phyloP scores from a whole-genome alignment of 2,888 invertebrate genomes.

The Timema podura region DNA sequence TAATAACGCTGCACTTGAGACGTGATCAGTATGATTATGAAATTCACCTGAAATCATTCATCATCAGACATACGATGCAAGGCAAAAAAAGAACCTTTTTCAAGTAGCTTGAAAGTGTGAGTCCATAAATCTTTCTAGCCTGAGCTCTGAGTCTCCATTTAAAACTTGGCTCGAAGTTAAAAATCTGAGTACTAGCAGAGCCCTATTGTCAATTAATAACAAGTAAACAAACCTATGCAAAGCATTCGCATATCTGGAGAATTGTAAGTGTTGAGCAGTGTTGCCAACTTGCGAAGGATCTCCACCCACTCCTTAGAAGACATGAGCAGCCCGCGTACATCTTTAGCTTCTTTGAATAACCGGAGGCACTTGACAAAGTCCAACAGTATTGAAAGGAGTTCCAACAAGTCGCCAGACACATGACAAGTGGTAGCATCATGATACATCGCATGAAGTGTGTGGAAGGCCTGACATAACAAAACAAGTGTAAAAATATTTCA shows the following conservation, averaged over 20 bases:
- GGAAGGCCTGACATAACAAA: slow-evolving; percentile 64
- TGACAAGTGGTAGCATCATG: slow-evolving; percentile 90
- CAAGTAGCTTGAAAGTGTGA: no score
- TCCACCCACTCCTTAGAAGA: slow-evolving; percentile 85
- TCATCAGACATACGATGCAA: no score
- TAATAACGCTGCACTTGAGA: no score
- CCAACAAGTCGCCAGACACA: slow-evolving; percentile 77
- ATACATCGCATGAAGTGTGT: slow-evolving; percentile 88
- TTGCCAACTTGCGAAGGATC: slow-evolving; percentile 78
- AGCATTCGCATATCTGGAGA: slow-evolving; percentile 77
- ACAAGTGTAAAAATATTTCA: no score
- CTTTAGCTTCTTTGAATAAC: slow-evolving; percentile 46
- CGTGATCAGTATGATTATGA: no score
- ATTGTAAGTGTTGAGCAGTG: slow-evolving; percentile 83
- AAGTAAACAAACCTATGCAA: slow-evolving; percentile 60
- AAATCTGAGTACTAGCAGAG: no score
- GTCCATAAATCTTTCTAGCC: no score
- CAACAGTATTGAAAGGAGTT: slow-evolving; percentile 68
- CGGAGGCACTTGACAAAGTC: slow-evolving; percentile 68
- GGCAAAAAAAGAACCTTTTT: no score
- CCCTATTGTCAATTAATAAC: no score
- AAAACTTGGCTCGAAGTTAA: no score
- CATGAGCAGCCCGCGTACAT: slow-evolving; percentile 60
- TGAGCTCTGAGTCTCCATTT: no score
- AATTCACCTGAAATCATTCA: no score